Conservation (phyloP, 2,888 invertebrate genomes). For the Andrena hattorfiana region DNA sequence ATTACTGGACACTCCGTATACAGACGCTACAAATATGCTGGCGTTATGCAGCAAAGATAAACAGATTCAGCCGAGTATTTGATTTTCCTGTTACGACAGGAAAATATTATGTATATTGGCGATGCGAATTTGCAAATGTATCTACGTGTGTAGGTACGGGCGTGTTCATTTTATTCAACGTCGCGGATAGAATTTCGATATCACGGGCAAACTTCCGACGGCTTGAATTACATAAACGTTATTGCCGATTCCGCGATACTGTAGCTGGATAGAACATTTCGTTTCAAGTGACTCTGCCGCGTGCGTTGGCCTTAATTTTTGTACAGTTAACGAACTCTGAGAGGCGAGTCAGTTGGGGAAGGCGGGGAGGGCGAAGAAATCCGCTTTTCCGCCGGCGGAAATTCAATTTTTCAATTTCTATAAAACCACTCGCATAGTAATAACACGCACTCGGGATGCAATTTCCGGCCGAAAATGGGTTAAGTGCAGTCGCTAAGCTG, state of each 20-base stretch:
- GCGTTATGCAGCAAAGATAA: not conserved
- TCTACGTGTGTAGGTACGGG: not conserved
- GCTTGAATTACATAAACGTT: conserved; percentile 39
- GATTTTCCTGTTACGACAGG: not conserved
- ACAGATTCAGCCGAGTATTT: not conserved
- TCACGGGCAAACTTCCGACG: conserved; percentile 11
- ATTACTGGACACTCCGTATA: no score
- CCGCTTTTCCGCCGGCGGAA: conserved; percentile 26
- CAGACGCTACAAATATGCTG: no score
- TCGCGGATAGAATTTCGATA: conserved; percentile 13
- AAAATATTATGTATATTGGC: not conserved
- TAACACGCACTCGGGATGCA: conserved; percentile 39
- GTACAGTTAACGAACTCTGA: not conserved
- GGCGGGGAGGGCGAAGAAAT: conserved; percentile 20
- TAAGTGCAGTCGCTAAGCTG: conserved; percentile 47
- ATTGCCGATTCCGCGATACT: conserved; percentile 14
- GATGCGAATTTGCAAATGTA: not conserved
- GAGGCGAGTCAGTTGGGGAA: not conserved
- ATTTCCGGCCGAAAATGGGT: conserved; percentile 49
- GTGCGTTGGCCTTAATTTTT: not conserved
- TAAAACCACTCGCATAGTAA: conserved; percentile 33
- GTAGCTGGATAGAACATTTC: not conserved
- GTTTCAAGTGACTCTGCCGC: not conserved
- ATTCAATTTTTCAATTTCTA: conserved; percentile 46
- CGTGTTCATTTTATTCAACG: not conserved